A percentile compares a stretch with the other conserved stretches of the same genome.
These are phyloP conservation scores for Drosophila sechellia DNA, from an alignment of 1,140 invertebrate genomes.

Conservation along the genomic window DNA sequence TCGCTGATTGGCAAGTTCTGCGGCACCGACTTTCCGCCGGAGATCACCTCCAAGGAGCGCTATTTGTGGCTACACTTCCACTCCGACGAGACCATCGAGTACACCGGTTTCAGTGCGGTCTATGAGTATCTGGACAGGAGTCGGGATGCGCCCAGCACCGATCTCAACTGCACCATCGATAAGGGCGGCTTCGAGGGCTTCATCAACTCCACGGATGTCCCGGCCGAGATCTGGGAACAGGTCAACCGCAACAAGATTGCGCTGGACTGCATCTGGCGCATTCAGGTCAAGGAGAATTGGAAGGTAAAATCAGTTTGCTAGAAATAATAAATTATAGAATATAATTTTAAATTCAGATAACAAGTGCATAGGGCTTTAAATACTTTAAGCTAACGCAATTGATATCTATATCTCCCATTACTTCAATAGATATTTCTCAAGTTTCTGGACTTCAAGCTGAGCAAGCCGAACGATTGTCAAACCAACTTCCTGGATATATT, in stretches of 20 bases:
- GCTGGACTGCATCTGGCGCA: conserved; percentile 93
- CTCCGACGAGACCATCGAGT: conserved; percentile 94
- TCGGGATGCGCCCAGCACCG: conserved; percentile 81
- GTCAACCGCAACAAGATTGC: conserved; percentile 84
- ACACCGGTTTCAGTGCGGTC: conserved; percentile 92
- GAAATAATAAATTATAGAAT: no score
- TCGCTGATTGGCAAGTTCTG: conserved; percentile 89
- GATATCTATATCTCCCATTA: not conserved
- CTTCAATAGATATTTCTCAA: conserved; percentile 89
- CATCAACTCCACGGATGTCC: conserved; percentile 77
- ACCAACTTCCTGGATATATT: conserved; percentile 93
- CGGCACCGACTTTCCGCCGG: conserved; percentile 91
- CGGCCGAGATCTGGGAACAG: conserved; percentile 66
- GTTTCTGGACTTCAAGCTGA: conserved; percentile 89
- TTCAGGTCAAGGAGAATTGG: conserved; percentile 88
- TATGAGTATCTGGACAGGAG: conserved; percentile 88
- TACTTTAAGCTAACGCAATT: no score
- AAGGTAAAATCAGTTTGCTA: conserved; percentile 85
- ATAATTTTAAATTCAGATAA: no score
- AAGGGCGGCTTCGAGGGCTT: conserved; percentile 74
- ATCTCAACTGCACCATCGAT: conserved; percentile 80
- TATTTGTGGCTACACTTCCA: conserved; percentile 94
- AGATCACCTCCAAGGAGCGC: conserved; percentile 90
- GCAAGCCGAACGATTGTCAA: conserved; percentile 93
- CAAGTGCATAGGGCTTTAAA: no score